These are phyloP conservation scores for Thaleichthys pacificus DNA, from an alignment of 2,797 vertebrate genomes.

Conservation along the genomic window DNA sequence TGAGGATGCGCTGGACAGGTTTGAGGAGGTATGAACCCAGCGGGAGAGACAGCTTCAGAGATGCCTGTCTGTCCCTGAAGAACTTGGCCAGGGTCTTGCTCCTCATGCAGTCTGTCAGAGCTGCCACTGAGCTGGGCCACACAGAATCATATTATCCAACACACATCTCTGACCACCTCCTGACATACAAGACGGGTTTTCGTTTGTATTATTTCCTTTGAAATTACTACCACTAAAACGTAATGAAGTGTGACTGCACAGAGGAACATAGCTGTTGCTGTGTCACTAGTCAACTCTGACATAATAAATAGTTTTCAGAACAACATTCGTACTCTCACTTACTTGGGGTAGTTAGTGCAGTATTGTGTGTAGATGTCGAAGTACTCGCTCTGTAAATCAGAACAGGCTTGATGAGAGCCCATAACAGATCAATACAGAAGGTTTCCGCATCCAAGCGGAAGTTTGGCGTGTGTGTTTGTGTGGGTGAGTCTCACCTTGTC, in stretches of 20 bases:
- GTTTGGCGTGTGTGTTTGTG: background rate
- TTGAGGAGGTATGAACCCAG: conserved; percentile 94
- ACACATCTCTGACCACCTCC: too few relatives aligned
- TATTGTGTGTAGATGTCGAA: conserved; percentile 99
- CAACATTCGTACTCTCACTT: conserved; percentile 57
- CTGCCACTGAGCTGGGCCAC: conserved; percentile 83
- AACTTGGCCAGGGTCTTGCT: conserved; percentile 91
- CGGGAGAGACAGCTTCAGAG: conserved; percentile 85
- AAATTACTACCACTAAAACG: too few relatives aligned
- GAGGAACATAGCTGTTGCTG: too few relatives aligned
- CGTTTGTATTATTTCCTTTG: too few relatives aligned
- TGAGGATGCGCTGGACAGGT: conserved; percentile 96
- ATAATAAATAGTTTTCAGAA: background rate
- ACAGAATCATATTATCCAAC: background rate
- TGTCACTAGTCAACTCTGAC: background rate
- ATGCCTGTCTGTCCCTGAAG: conserved; percentile 89
- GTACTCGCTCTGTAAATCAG: conserved; percentile 84
- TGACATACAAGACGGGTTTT: background rate
- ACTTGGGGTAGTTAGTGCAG: conserved; percentile 99
- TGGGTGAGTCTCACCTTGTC: conserved; percentile 79
- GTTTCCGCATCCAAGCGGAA: background rate
- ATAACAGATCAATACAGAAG: conserved; percentile 7
- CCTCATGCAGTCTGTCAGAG: conserved; percentile 92
- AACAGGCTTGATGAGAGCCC: conserved; percentile 35
- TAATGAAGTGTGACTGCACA: background rate